These are phyloP conservation scores for Musca domestica DNA, from an alignment of 1,140 invertebrate genomes.

Conservation along the genomic window DNA sequence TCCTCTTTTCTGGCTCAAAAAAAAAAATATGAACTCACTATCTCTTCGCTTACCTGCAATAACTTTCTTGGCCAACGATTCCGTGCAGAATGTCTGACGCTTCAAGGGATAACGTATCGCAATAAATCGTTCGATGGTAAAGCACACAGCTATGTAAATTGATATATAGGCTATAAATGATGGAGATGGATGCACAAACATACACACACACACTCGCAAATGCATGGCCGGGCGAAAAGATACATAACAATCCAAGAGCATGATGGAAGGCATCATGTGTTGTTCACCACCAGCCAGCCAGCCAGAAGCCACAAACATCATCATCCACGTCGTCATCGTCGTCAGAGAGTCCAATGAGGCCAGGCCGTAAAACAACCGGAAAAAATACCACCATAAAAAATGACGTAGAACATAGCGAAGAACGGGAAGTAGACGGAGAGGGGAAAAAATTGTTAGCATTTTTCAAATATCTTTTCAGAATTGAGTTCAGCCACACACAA, in stretches of 20 bases:
- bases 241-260: background rate
- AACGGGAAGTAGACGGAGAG: background rate
- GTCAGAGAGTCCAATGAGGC: background rate
- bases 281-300: background rate
- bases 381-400: constrained; percentile 19
- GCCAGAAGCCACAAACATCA: background rate
- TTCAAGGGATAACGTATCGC: constrained; percentile 75
- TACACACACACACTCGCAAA: too few relatives aligned
- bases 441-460: constrained; percentile 11
- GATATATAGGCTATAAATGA: constrained; percentile 64
- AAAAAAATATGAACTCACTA: too few relatives aligned
- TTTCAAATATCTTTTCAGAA: background rate
- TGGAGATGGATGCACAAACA: too few relatives aligned
- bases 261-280: background rate
- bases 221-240: too few relatives aligned
- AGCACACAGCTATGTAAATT: constrained; percentile 75
- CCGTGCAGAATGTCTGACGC: constrained; percentile 69
- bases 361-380: background rate
- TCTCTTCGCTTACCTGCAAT: constrained; percentile 55
- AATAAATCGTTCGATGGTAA: constrained; percentile 76
- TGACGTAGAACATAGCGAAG: background rate
- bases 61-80: constrained; percentile 61
- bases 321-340: background rate
- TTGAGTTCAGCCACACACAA: too few relatives aligned
- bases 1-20: too few relatives aligned